Conservation (phyloP, 2,888 invertebrate species). For the Rhorus exstirpatorius region DNA sequence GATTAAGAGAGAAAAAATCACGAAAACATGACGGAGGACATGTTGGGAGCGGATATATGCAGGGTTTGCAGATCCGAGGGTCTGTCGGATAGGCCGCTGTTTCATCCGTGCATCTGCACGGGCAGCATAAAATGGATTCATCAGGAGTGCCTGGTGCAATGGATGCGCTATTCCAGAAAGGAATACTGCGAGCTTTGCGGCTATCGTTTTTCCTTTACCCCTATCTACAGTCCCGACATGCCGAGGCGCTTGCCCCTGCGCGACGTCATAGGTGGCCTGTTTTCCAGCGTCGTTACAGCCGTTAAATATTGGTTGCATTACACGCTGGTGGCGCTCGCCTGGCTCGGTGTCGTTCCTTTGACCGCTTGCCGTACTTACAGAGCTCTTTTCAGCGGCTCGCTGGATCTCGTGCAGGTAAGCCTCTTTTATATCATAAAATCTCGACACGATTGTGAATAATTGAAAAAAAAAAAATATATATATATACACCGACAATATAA, state of each 20-base stretch:
- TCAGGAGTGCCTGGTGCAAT: slow-evolving; percentile 99
- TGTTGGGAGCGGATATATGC: slow-evolving; percentile 95
- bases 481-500: no score
- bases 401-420: slow-evolving; percentile 90
- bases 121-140: slow-evolving; percentile 99
- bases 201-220: slow-evolving; percentile 98
- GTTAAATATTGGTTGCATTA: slow-evolving; percentile 99
- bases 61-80: slow-evolving; percentile 99
- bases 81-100: slow-evolving; percentile 95
- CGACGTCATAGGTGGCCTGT: slow-evolving; percentile 96
- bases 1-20: slow-evolving; percentile 26
- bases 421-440: neutral
- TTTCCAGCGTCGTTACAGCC: slow-evolving; percentile 96
- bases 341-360: slow-evolving; percentile 98
- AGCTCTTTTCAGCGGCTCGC: slow-evolving; percentile 95
- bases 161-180: slow-evolving; percentile 99
- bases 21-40: slow-evolving; percentile 87
- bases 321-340: slow-evolving; percentile 97
- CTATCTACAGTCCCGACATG: slow-evolving; percentile 99
- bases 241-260: slow-evolving; percentile 97
- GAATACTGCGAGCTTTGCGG: slow-evolving; percentile 99
- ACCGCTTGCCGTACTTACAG: slow-evolving; percentile 98
- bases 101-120: slow-evolving; percentile 99
- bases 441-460: neutral
- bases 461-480: no score